Percentiles rank a stretch among this genome's conserved stretches.
Evolutionary conservation across 1,140 invertebrate genomes (phyloP).

Genomic region (Onthophagus taurus): DNA sequence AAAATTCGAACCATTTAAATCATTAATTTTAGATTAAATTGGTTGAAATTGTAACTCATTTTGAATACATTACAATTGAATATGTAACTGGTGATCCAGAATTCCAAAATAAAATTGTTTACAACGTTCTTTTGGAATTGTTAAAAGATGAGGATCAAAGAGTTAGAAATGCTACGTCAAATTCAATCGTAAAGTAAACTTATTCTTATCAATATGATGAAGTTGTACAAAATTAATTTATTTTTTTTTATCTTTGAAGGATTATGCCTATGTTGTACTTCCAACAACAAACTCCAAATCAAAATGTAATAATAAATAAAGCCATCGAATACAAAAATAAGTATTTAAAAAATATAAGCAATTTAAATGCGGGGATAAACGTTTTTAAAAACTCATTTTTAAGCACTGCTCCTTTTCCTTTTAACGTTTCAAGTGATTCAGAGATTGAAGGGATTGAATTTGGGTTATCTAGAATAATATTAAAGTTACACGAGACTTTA

Average conservation of each 20-base stretch:
- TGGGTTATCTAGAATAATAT: conserved; percentile 44
- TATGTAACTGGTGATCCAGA: conserved; percentile 37
- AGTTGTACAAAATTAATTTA: no score
- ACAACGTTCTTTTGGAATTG: conserved; percentile 50
- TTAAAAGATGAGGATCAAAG: conserved; percentile 67
- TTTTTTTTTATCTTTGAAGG: no score
- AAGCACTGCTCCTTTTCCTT: conserved; percentile 33
- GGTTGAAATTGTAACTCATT: conserved; percentile 47
- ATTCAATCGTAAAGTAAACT: conserved; percentile 58
- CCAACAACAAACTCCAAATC: conserved; percentile 31
- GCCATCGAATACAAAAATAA: conserved; percentile 35
- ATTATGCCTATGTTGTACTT: conserved; percentile 42
- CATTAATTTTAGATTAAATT: conserved; percentile 42
- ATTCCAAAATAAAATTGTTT: conserved; percentile 54
- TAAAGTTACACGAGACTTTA: conserved; percentile 38
- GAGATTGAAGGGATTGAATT: conserved; percentile 25
- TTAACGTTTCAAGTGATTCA: conserved; percentile 20
- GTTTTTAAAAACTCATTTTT: conserved; percentile 27
- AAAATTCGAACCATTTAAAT: conserved; percentile 14
- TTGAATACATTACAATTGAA: conserved; percentile 48
- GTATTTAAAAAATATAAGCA: conserved; percentile 28
- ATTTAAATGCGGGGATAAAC: conserved; percentile 19
- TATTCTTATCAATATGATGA: no score
- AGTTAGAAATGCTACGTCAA: conserved; percentile 61
- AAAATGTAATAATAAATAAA: conserved; percentile 40